phyloP scores from a whole-genome alignment of 2,113 vertebrate genomes.

The Helogale parvula region DNA sequence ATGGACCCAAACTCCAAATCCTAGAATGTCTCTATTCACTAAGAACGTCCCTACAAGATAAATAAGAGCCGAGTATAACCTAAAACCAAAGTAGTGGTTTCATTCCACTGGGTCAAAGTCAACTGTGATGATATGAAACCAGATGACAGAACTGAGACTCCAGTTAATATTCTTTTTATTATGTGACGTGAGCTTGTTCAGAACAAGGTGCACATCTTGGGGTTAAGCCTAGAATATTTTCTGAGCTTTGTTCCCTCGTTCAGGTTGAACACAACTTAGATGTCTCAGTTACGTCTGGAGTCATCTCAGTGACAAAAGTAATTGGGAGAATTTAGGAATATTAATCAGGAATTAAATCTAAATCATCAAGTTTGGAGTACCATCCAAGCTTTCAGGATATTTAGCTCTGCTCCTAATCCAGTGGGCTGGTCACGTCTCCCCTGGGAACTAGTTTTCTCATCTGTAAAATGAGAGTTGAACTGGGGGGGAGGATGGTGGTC shows the following conservation, averaged over 20 bases:
- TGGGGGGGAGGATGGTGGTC: not conserved
- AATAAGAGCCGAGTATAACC: not conserved
- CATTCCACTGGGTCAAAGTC: not conserved
- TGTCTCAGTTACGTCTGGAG: not conserved
- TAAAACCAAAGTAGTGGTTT: not conserved
- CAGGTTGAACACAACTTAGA: not conserved
- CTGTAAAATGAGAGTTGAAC: not conserved
- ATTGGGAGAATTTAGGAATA: not conserved
- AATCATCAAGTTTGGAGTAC: not conserved
- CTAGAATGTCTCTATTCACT: not conserved
- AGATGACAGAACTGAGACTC: not conserved
- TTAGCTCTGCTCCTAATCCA: not conserved
- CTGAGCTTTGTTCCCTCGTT: not conserved
- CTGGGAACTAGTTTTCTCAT: not conserved
- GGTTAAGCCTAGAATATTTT: not conserved
- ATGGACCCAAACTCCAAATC: not conserved
- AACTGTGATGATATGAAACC: not conserved
- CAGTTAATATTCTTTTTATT: not conserved
- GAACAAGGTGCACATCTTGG: not conserved
- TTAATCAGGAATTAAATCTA: not conserved
- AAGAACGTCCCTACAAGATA: not conserved
- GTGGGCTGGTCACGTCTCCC: not conserved
- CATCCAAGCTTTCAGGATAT: not conserved
- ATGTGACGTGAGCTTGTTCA: not conserved
- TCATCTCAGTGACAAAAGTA: not conserved